A percentile compares a stretch with the other conserved stretches of the same genome.
Evolutionary conservation across 2,797 vertebrate genomes (phyloP).

Genomic region (Perodicticus potto): DNA sequence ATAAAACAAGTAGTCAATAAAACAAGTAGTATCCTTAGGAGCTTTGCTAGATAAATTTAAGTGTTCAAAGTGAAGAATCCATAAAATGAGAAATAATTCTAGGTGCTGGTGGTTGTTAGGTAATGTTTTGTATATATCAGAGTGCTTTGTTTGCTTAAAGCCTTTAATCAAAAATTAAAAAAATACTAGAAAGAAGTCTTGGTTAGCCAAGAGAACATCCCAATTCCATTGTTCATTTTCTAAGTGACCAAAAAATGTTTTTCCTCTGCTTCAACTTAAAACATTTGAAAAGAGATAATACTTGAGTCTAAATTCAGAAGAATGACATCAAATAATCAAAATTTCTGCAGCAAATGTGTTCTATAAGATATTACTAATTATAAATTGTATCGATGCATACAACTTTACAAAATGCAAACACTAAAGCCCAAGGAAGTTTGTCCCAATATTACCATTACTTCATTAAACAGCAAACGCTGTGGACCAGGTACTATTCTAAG

Average conservation of each 20-base stretch:
- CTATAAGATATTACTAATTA: background rate
- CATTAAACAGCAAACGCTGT: background rate
- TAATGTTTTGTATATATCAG: background rate
- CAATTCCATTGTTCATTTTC: background rate
- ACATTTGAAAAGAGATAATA: background rate
- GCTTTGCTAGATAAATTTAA: conserved; percentile 35
- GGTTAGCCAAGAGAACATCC: background rate
- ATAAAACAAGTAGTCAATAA: background rate
- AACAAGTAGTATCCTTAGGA: background rate
- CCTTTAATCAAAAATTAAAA: background rate
- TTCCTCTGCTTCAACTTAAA: background rate
- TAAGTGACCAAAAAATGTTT: conserved; percentile 39
- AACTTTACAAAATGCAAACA: conserved; percentile 47
- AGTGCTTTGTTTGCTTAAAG: conserved; percentile 29
- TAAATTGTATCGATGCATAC: background rate
- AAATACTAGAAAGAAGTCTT: conserved; percentile 21
- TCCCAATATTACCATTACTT: background rate
- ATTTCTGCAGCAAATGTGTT: background rate
- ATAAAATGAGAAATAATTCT: background rate
- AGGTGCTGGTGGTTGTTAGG: background rate
- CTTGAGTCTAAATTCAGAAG: conserved; percentile 49
- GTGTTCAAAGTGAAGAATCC: conserved; percentile 31
- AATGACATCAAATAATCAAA: conserved; percentile 11
- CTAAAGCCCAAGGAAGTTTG: background rate
- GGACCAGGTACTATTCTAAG: background rate